These are phyloP conservation scores for Geotrypetes seraphini DNA, from an alignment of 2,797 vertebrate species.

Conservation along the genomic window DNA sequence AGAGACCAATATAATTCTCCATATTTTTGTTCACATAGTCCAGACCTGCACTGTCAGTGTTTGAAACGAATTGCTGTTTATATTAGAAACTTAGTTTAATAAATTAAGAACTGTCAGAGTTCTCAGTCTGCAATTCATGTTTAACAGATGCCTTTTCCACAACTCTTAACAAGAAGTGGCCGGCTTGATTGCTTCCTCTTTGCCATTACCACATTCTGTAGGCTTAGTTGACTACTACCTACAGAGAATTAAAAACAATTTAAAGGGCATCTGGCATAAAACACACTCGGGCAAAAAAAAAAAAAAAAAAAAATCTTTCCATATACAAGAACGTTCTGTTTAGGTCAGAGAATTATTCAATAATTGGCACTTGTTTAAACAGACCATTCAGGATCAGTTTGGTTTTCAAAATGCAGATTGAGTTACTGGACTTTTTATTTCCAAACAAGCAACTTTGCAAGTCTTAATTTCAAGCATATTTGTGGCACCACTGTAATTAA, in stretches of 20 bases:
- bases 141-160: constrained; percentile 77
- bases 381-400: constrained; percentile 58
- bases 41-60: constrained; percentile 86
- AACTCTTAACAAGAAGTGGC: constrained; percentile 56
- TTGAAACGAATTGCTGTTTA: constrained; percentile 99
- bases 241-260: constrained; percentile 83
- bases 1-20: constrained; percentile 34
- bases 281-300: constrained; percentile 44
- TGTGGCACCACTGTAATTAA: constrained; percentile 54
- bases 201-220: constrained; percentile 58
- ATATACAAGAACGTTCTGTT: constrained; percentile 71
- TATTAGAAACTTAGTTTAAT: constrained; percentile 98
- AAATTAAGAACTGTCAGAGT: constrained; percentile 93
- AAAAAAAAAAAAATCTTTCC: constrained; percentile 44
- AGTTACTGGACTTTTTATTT: constrained; percentile 46
- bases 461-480: constrained; percentile 54
- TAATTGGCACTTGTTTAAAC: constrained; percentile 89
- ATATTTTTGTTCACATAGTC: constrained; percentile 80
- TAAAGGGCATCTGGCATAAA: constrained; percentile 87
- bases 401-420: constrained; percentile 53
- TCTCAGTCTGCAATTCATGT: constrained; percentile 69
- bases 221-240: constrained; percentile 76
- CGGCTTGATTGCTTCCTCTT: constrained; percentile 84
- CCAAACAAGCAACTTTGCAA: constrained; percentile 45
- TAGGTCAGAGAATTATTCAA: constrained; percentile 79